Evolutionary conservation across 2,797 vertebrate genomes (phyloP).

Genomic region (Poecilia picta): DNA sequence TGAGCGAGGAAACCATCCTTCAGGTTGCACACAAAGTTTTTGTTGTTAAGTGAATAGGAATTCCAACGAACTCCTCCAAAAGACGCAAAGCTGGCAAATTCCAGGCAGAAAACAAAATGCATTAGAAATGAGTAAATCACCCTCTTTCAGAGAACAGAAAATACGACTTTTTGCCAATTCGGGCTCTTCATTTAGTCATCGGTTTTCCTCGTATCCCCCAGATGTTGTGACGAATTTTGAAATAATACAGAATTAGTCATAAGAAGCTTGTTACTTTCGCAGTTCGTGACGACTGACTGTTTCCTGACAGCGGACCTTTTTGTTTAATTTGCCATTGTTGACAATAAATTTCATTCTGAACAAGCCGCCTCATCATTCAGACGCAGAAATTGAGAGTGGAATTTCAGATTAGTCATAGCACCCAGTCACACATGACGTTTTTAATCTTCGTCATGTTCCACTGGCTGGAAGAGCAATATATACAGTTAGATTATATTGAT

Average conservation of each 20-base stretch:
- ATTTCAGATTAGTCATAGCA: conserved; percentile 62
- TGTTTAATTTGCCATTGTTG: conserved; percentile 37
- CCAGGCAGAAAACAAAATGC: background rate
- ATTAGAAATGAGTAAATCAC: background rate
- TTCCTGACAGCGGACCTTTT: conserved; percentile 54
- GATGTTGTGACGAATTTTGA: conserved; percentile 19
- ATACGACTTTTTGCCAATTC: background rate
- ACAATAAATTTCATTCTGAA: conserved; percentile 41
- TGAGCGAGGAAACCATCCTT: conserved; percentile 37
- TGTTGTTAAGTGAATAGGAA: background rate
- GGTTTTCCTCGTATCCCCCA: conserved; percentile 18
- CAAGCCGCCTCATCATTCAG: conserved; percentile 6
- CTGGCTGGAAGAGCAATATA: conserved; percentile 1
- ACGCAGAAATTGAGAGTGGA: conserved; percentile 53
- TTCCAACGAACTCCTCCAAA: background rate
- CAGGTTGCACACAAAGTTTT: background rate
- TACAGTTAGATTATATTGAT: conserved; percentile 5
- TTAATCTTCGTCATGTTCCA: conserved; percentile 19
- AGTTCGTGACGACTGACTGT: conserved; percentile 10
- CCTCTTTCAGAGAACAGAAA: conserved; percentile 10
- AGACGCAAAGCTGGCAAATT: background rate
- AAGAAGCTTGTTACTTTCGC: conserved; percentile 31
- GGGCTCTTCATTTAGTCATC: conserved; percentile 8
- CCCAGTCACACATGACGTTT: conserved; percentile 23
- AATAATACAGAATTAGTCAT: conserved; percentile 24